These are phyloP conservation scores for Tuta absoluta DNA, from an alignment of 2,888 invertebrate species.

Conservation along the genomic window DNA sequence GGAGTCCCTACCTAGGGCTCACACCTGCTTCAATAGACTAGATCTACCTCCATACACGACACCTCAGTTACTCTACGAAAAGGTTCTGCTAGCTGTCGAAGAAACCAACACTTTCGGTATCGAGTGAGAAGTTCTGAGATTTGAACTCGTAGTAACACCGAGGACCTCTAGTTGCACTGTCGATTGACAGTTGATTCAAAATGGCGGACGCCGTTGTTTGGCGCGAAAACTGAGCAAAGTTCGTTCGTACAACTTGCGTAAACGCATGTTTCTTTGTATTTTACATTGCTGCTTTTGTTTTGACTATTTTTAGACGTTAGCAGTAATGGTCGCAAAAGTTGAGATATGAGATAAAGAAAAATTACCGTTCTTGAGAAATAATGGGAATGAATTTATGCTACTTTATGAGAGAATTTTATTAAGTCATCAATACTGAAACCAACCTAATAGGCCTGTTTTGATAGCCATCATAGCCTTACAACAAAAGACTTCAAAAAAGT, in stretches of 20 bases:
- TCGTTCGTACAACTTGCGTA: background rate
- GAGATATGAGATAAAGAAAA: too few relatives aligned
- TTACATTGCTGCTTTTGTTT: background rate
- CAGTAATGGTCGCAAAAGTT: background rate
- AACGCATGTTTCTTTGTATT: background rate
- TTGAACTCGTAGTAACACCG: too few relatives aligned
- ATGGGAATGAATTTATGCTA: too few relatives aligned
- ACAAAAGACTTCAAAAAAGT: too few relatives aligned
- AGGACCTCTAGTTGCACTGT: background rate
- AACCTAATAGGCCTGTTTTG: too few relatives aligned
- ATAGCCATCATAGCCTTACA: too few relatives aligned
- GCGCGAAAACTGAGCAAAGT: background rate
- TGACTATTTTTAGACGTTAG: background rate
- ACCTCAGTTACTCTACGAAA: conserved; percentile 94
- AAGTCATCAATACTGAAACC: too few relatives aligned
- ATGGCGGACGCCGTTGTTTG: conserved; percentile 12
- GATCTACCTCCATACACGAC: conserved; percentile 98
- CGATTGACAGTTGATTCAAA: conserved; percentile 1
- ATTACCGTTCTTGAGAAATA: too few relatives aligned
- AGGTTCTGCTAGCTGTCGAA: conserved; percentile 94
- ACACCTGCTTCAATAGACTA: conserved; percentile 98
- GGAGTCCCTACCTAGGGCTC: conserved; percentile 95
- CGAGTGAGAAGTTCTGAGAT: conserved; percentile 81
- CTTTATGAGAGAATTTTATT: too few relatives aligned
- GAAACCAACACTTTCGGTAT: conserved; percentile 98